Conservation (phyloP, 1,140 invertebrate species). For the Plodia interpunctella region DNA sequence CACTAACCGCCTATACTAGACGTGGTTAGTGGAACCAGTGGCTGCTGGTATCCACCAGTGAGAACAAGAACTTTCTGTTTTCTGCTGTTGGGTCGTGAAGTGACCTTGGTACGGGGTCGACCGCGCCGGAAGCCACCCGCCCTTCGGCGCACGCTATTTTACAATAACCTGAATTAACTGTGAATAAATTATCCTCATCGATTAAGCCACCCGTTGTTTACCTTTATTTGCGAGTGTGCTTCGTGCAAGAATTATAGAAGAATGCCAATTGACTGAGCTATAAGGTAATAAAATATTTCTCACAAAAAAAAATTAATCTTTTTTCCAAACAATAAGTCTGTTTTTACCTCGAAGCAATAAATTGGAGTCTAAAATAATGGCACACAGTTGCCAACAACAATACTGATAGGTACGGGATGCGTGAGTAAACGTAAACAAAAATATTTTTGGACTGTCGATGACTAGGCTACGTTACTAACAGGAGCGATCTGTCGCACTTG, state of each 20-base stretch:
- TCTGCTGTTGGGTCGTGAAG: background rate
- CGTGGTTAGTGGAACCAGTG: too few relatives aligned
- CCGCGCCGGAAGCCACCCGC: conserved; percentile 46
- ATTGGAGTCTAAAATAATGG: conserved; percentile 7
- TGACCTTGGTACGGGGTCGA: conserved; percentile 30
- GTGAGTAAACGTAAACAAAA: conserved; percentile 23
- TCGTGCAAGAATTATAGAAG: background rate
- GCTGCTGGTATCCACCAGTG: too few relatives aligned
- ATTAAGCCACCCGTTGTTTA: conserved; percentile 29
- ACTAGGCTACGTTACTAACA: conserved; percentile 9
- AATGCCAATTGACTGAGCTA: background rate
- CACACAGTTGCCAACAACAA: conserved; percentile 23
- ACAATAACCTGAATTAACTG: conserved; percentile 33
- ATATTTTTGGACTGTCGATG: conserved; percentile 22
- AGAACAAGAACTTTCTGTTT: background rate
- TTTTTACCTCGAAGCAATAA: background rate
- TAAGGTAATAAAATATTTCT: too few relatives aligned
- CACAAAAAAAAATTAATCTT: too few relatives aligned
- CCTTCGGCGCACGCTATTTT: conserved; percentile 42
- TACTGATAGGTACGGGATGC: conserved; percentile 16
- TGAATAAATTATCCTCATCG: conserved; percentile 20
- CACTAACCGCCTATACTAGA: too few relatives aligned
- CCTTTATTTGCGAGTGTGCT: conserved; percentile 21
- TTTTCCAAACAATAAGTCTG: conserved; percentile 1
- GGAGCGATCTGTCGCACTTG: background rate